Conservation (phyloP, 2,113 vertebrate species). For the Hipposideros armiger region DNA sequence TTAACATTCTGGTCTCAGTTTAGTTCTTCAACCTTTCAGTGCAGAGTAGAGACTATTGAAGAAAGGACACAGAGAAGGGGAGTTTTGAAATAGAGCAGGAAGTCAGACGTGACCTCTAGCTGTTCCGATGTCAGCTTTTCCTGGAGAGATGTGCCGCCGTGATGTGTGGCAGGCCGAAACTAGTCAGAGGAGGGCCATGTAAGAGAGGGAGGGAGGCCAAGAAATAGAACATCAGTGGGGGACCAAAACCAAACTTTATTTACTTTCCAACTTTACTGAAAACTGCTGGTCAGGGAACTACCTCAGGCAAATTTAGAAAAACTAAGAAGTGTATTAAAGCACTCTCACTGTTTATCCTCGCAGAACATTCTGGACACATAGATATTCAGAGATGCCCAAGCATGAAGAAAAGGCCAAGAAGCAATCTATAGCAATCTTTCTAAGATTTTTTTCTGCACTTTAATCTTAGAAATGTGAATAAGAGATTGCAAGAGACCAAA, state of each 20-base stretch:
- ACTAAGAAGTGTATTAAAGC: not conserved
- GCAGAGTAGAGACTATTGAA: not conserved
- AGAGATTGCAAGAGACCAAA: not conserved
- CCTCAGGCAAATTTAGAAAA: not conserved
- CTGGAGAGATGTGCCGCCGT: not conserved
- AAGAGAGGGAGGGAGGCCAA: not conserved
- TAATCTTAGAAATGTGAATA: not conserved
- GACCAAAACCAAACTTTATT: constrained; percentile 31
- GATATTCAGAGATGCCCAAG: not conserved
- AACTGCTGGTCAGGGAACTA: not conserved
- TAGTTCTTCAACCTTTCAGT: not conserved
- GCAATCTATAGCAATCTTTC: not conserved
- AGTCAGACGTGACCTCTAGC: not conserved
- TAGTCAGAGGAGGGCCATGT: not conserved
- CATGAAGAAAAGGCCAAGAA: not conserved
- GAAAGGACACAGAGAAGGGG: not conserved
- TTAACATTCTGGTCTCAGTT: not conserved
- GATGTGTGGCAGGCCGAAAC: not conserved
- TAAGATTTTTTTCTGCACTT: not conserved
- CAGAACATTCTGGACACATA: constrained; percentile 21
- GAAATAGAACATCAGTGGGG: not conserved
- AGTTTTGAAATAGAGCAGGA: not conserved
- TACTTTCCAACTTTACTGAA: not conserved
- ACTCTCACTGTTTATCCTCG: not conserved
- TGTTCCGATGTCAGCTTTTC: not conserved